phyloP scores from a whole-genome alignment of 2,888 invertebrate genomes.

The Leucophora obtusa region DNA sequence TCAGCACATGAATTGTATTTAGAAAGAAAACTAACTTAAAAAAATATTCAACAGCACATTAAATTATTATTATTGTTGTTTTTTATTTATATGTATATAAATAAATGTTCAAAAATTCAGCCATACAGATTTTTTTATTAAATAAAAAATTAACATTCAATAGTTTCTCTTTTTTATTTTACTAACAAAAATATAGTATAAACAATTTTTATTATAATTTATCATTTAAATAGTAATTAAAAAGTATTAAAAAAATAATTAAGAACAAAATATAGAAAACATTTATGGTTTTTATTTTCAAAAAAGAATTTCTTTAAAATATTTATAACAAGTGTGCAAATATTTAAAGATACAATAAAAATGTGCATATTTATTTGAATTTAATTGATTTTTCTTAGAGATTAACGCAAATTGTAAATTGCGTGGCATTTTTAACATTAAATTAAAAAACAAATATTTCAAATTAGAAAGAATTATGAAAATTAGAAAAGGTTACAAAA shows the following conservation, averaged over 20 bases:
- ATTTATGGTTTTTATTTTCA: conserved; percentile 32
- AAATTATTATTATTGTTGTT: conserved; percentile 46
- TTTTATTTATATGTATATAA: conserved; percentile 9
- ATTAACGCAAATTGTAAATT: conserved; percentile 62
- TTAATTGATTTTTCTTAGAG: background rate
- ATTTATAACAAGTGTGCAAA: conserved; percentile 73
- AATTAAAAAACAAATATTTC: conserved; percentile 39
- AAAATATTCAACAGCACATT: conserved; percentile 61
- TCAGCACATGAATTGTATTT: conserved; percentile 69
- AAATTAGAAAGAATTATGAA: conserved; percentile 4
- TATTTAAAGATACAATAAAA: conserved; percentile 54
- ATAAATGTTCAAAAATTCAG: conserved; percentile 57
- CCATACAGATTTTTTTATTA: conserved; percentile 7
- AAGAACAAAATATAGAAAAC: conserved; percentile 57
- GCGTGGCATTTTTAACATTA: conserved; percentile 72
- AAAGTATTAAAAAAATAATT: conserved; percentile 47
- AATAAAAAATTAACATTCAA: conserved; percentile 32
- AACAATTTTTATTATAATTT: conserved; percentile 23
- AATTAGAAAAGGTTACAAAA: conserved; percentile 70
- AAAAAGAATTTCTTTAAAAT: conserved; percentile 25
- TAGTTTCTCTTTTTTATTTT: conserved; percentile 49
- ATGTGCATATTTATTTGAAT: conserved; percentile 31
- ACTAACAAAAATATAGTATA: conserved; percentile 12
- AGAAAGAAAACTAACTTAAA: conserved; percentile 48
- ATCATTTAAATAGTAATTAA: conserved; percentile 17